phyloP scores from a whole-genome alignment of 2,113 vertebrate genomes.

The Atrichornis clamosus region DNA sequence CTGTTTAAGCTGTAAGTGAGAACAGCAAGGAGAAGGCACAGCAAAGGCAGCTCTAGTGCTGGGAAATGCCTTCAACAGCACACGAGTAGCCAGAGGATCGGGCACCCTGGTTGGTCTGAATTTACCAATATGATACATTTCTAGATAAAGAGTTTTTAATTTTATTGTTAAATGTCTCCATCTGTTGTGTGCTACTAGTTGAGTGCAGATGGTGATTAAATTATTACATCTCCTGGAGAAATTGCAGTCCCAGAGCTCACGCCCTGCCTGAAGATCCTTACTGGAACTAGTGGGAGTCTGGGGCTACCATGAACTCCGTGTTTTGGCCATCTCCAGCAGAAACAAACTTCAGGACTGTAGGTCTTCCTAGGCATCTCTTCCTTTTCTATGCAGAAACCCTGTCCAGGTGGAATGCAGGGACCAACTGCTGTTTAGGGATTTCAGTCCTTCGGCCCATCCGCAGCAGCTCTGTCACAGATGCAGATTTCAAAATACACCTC shows the following conservation, averaged over 20 bases:
- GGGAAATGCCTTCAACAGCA: not conserved
- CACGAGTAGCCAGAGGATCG: not conserved
- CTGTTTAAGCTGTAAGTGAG: not conserved
- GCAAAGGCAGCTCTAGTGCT: not conserved
- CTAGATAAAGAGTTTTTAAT: not conserved
- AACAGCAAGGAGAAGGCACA: not conserved
- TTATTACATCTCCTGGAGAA: not conserved
- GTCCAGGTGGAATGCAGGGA: not conserved
- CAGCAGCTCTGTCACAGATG: not conserved
- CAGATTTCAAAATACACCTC: not conserved
- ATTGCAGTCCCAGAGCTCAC: not conserved
- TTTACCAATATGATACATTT: not conserved
- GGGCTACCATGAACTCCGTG: not conserved
- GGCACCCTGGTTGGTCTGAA: not conserved
- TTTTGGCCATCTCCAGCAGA: not conserved
- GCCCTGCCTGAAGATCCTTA: not conserved
- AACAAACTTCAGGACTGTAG: not conserved
- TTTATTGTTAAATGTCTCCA: not conserved
- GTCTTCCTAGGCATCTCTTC: not conserved
- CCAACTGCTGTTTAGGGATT: not conserved
- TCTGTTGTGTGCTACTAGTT: not conserved
- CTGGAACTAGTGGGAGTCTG: not conserved
- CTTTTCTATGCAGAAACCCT: not conserved
- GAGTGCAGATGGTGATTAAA: not conserved
- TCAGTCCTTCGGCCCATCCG: not conserved